Percentiles rank a stretch among this genome's conserved stretches.
Conservation (phyloP, 92 coral and sea anemone species). For the Chrysogorgia sp. region DNA sequence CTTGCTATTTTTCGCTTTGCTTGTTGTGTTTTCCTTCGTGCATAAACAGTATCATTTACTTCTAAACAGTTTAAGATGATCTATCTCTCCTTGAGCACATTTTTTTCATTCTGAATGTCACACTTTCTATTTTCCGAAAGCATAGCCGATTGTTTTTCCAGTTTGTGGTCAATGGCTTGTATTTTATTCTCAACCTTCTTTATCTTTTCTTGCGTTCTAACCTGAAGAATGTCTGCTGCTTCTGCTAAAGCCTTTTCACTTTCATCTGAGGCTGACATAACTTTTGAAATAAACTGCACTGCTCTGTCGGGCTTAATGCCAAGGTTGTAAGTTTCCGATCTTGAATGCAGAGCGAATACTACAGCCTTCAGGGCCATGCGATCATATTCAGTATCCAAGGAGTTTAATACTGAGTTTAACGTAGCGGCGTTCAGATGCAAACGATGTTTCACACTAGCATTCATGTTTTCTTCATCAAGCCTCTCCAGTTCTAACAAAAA, state of each 20-base stretch:
- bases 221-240: conserved; percentile 65
- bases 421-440: conserved; percentile 41
- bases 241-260: conserved; percentile 65
- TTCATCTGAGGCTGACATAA: conserved; percentile 58
- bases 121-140: conserved; percentile 63
- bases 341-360: conserved; percentile 57
- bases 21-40: conserved; percentile 61
- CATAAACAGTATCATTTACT: conserved; percentile 54
- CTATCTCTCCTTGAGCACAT: conserved; percentile 53
- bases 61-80: conserved; percentile 50
- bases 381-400: conserved; percentile 63
- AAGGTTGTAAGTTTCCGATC: conserved; percentile 65
- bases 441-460: conserved; percentile 33
- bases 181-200: conserved; percentile 56
- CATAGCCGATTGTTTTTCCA: conserved; percentile 52
- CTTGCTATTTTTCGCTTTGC: conserved; percentile 55
- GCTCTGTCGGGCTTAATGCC: conserved; percentile 68
- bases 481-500: conserved; percentile 56
- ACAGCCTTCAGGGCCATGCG: conserved; percentile 64
- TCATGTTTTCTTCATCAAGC: conserved; percentile 56
- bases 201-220: conserved; percentile 54
- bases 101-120: conserved; percentile 59
- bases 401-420: conserved; percentile 32
- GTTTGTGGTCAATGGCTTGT: conserved; percentile 50
- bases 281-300: conserved; percentile 63